Base-by-base conservation (phyloP, 2,113 vertebrate species). In the Eublepharis macularius region DNA sequence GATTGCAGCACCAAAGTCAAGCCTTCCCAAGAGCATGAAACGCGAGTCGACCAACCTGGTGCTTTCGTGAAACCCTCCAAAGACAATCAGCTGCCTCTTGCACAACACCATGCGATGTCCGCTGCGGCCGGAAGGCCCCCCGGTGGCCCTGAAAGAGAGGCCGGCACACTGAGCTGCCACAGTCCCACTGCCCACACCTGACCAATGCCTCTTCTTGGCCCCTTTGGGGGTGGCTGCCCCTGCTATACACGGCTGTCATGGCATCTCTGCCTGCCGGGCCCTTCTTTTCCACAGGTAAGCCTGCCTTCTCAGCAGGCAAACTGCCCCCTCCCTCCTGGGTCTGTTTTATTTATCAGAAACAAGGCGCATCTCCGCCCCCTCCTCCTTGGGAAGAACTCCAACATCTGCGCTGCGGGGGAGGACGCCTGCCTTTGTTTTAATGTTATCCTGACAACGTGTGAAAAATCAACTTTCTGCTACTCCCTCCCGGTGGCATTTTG, bases 31-130 rank as follows among this genome's bases (percentile, higher is more conserved):
- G 0, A 4, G 51, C 10, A 16, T 1, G 7, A 60, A 57, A 7
- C 12, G 6, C 4, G 54, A 49, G 1, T 0, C 1, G 29, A 92
- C 94, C 2, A 45, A 99, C 99, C 98, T 98, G 4, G 96, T 72
- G 2, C 97, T 99, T 92, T 99, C 98, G 21, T 99, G 98, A 93
- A 99, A 99, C 14, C 98, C 98, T 87, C 98, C 98, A 6, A 99
- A 99, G 87, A 99, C 75, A 4, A 99, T 90, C 82, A 99, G 94
- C 63, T 98, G 98, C 83, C 95, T 97, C 94, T 97, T 99, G 90
- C 97, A 97, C 54, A 95, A 96, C 4, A 98, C 97, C 98, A 99
- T 98, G 32, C 98, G 96, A 90, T 99, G 99, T 2, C 99, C 98
- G 26, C 99, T 99, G 81, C 98, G 95, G 4, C 98, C 98, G 0